Conservation (phyloP, 2,113 vertebrate genomes). For the Zosterops lateralis region DNA sequence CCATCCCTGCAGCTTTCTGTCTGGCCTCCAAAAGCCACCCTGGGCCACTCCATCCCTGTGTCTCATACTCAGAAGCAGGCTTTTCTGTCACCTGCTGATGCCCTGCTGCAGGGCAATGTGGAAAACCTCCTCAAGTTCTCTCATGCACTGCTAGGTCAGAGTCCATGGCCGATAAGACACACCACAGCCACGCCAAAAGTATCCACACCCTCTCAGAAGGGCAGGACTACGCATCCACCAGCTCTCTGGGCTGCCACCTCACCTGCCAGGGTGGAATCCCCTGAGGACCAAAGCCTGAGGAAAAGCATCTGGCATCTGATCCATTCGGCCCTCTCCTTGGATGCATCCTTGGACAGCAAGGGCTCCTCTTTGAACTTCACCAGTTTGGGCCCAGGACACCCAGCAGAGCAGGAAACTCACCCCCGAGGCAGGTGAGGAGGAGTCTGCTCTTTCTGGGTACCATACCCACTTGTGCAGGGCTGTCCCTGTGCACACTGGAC, state of each 20-base stretch:
- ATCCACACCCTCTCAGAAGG: fast-evolving
- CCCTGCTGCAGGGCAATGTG: neutral
- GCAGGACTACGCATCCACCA: fast-evolving
- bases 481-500: fast-evolving
- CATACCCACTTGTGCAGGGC: fast-evolving
- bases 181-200: fast-evolving
- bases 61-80: neutral
- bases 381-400: fast-evolving
- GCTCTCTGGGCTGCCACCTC: fast-evolving
- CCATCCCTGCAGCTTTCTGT: neutral
- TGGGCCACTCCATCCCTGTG: fast-evolving
- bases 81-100: neutral
- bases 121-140: neutral
- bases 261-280: neutral
- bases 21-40: neutral
- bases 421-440: conserved; percentile 30
- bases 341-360: neutral
- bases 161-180: fast-evolving
- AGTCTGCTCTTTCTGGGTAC: neutral
- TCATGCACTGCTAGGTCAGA: neutral
- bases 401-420: fast-evolving
- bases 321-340: neutral
- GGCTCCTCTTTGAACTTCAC: neutral
- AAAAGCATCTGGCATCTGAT: neutral
- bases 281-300: neutral